Base-by-base conservation (phyloP, 2,797 vertebrate species). In the Helicolenus hilgendorfi region DNA sequence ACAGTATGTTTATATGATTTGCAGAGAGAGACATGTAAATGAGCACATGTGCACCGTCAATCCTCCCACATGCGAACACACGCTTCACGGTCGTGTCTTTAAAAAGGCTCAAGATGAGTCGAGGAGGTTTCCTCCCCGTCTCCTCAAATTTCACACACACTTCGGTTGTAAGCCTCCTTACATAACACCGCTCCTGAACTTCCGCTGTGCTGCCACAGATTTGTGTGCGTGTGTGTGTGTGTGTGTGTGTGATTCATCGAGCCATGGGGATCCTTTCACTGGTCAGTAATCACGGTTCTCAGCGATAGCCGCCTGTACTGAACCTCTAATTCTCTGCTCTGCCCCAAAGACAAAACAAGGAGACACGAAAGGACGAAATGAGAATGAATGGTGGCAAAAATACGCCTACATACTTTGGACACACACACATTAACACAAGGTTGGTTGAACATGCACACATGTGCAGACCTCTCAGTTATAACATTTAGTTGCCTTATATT, bases 71-170 rank as follows among this genome's bases (percentile, higher is more conserved):
- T 3, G 24, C 7, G 18, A 35, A 90, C 81, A 90, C 81, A 78
- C 88, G 53, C 73, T 60, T 59, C 56, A 59, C 56, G 13, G 6
- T 8, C 45, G 7, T 20, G 45, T 49, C 45, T 49, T 49, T 49
- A 65, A 24, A 24, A 53, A 73, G 55, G 71, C 84, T 88, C 70
- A 33, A 33, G 59, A 85, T 76, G 65, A 88, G 79, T 53, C 22
- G 24, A 24, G 22, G 18, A 26, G 10, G 55, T 85, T 87, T 92
- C 77, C 87, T 89, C 78, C 49, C 87, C 2, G 73, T 92, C 93
- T 94, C 86, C 77, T 92, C 86, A 88, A 53, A 94, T 95, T 92
- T 92, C 90, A 92, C 85, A 91, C 84, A 78, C 81, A 76, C 74
- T 91, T 91, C 67, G 84, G 84, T 83, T 64, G 83, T 85, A 79